These are phyloP conservation scores for Tricholaema leucomelas DNA, from an alignment of 2,113 vertebrate genomes.

Conservation along the genomic window DNA sequence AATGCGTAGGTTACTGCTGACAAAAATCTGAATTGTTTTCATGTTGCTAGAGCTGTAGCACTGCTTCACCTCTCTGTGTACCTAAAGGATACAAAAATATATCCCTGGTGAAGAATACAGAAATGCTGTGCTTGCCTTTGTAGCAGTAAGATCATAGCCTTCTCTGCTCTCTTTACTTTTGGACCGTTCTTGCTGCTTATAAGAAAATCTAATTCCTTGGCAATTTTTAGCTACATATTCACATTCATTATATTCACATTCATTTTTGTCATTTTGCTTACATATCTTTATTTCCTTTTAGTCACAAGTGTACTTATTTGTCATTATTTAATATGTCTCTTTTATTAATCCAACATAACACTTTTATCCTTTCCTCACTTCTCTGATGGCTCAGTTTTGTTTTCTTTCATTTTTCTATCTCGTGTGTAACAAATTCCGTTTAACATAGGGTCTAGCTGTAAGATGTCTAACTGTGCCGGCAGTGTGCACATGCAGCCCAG, in stretches of 20 bases:
- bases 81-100: not conserved
- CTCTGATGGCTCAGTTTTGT: not conserved
- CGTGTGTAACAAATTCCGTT: not conserved
- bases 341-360: not conserved
- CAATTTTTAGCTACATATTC: not conserved
- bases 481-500: too few species aligned
- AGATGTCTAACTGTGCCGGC: too few species aligned
- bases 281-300: not conserved
- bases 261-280: not conserved
- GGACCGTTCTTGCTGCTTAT: not conserved
- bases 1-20: not conserved
- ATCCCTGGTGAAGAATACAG: not conserved
- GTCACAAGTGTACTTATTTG: not conserved
- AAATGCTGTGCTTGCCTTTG: not conserved
- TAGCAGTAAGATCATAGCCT: not conserved
- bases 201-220: not conserved
- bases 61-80: not conserved
- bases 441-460: not conserved
- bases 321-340: not conserved
- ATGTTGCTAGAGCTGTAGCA: not conserved
- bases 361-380: not conserved
- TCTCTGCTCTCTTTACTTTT: not conserved
- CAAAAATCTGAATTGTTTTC: not conserved
- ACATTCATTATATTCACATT: not conserved
- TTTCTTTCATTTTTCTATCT: not conserved